Evolutionary conservation across 2,888 invertebrate species (phyloP).

Genomic region (Eristalis intricaria): DNA sequence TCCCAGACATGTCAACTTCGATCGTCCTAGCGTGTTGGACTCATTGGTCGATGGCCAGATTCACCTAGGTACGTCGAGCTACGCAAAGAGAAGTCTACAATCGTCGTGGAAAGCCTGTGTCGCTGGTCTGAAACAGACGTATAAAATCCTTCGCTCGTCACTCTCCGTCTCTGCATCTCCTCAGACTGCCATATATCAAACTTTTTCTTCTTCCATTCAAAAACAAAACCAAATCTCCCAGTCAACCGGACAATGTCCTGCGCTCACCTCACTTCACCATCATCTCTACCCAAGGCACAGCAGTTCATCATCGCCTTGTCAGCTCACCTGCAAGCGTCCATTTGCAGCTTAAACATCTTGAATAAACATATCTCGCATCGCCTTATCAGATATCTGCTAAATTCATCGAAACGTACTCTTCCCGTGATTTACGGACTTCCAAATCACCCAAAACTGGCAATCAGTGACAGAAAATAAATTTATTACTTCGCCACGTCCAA

Average conservation of each 20-base stretch:
- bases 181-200: too few relatives aligned
- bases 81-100: too few relatives aligned
- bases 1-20: too few relatives aligned
- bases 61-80: too few relatives aligned
- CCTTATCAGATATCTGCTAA: conserved; percentile 5
- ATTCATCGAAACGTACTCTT: background rate
- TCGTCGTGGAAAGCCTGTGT: too few relatives aligned
- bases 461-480: conserved; percentile 43
- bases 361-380: background rate
- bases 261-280: background rate
- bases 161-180: too few relatives aligned
- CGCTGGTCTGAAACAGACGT: too few relatives aligned
- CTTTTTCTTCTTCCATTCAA: too few relatives aligned
- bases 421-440: conserved; percentile 32
- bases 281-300: background rate
- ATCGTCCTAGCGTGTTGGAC: too few relatives aligned
- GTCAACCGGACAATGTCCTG: background rate
- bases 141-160: too few relatives aligned
- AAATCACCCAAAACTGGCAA: background rate
- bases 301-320: background rate
- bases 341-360: conserved; percentile 4
- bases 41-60: too few relatives aligned
- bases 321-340: background rate
- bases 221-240: too few relatives aligned
- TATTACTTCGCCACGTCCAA: conserved; percentile 39